Evolutionary conservation across 2,888 invertebrate species (phyloP).

Genomic region (Rapana venosa): DNA sequence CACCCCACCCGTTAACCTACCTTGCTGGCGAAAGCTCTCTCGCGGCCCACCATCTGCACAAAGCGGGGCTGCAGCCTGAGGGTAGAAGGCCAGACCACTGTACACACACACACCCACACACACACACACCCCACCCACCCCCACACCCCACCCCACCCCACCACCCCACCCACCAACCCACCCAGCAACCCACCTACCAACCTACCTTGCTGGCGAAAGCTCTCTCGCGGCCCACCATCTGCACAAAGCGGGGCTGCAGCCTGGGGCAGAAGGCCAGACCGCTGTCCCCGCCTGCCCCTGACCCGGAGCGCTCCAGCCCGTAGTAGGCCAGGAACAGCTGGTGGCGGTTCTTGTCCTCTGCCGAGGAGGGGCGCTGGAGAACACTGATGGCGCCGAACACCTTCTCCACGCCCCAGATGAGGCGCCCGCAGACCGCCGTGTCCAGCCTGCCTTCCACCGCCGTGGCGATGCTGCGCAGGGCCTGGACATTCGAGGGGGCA

Average conservation of each 20-base stretch:
- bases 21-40: conserved; percentile 38
- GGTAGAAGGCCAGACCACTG: conserved; percentile 50
- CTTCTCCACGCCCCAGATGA: conserved; percentile 55
- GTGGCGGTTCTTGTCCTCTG: conserved; percentile 47
- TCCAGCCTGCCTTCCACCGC: background rate
- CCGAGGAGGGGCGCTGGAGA: conserved; percentile 43
- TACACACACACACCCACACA: background rate
- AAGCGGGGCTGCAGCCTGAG: conserved; percentile 56
- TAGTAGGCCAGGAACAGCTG: conserved; percentile 56
- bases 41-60: conserved; percentile 47
- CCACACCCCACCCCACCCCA: background rate
- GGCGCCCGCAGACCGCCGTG: background rate
- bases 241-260: conserved; percentile 55
- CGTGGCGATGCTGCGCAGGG: conserved; percentile 18
- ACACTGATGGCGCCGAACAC: conserved; percentile 53
- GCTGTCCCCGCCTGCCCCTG: too few species aligned
- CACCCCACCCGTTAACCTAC: background rate
- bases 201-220: conserved; percentile 35
- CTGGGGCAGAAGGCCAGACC: conserved; percentile 52
- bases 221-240: conserved; percentile 45
- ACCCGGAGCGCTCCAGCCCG: conserved; percentile 56
- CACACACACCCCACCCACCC: background rate
- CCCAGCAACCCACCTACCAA: too few species aligned
- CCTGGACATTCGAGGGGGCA: background rate
- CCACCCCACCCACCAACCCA: background rate